A percentile compares a stretch with the other conserved stretches of the same genome.
Evolutionary conservation across 1,140 invertebrate species (phyloP).

Genomic region (Pseudoatta argentina): DNA sequence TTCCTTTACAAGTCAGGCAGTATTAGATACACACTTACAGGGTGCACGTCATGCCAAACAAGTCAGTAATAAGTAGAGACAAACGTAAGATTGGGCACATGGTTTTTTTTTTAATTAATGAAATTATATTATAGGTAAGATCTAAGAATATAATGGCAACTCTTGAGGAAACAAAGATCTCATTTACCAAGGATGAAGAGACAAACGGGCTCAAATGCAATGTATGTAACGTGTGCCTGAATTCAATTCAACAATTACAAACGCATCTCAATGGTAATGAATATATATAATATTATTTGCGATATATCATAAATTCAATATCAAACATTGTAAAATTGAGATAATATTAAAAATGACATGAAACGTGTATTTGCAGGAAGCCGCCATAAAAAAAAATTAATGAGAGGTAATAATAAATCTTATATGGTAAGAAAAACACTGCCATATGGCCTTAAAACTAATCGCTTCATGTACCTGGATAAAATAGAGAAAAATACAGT

Average conservation of each 20-base stretch:
- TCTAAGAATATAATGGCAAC: constrained; percentile 85
- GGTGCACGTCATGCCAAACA: constrained; percentile 87
- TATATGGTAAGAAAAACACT: constrained; percentile 75
- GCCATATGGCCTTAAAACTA: constrained; percentile 76
- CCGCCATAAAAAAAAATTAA: constrained; percentile 84
- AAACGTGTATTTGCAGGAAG: constrained; percentile 79
- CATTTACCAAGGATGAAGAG: constrained; percentile 84
- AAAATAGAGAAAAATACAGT: constrained; percentile 79
- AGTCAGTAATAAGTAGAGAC: constrained; percentile 73
- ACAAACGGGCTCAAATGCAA: constrained; percentile 86
- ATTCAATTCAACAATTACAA: constrained; percentile 86
- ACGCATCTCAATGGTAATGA: constrained; percentile 86
- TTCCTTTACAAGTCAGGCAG: constrained; percentile 85
- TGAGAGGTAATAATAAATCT: constrained; percentile 85
- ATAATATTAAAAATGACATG: constrained; percentile 40
- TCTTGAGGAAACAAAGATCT: constrained; percentile 83
- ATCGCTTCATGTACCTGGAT: constrained; percentile 76
- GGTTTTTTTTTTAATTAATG: not conserved
- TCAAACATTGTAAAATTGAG: not conserved
- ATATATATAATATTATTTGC: not conserved
- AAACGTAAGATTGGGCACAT: not conserved
- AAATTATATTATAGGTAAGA: constrained; percentile 77
- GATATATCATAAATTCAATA: not conserved
- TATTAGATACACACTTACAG: constrained; percentile 86
- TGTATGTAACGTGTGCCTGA: constrained; percentile 85